phyloP scores from a whole-genome alignment of 2,797 vertebrate genomes.

The Diceros bicornis region DNA sequence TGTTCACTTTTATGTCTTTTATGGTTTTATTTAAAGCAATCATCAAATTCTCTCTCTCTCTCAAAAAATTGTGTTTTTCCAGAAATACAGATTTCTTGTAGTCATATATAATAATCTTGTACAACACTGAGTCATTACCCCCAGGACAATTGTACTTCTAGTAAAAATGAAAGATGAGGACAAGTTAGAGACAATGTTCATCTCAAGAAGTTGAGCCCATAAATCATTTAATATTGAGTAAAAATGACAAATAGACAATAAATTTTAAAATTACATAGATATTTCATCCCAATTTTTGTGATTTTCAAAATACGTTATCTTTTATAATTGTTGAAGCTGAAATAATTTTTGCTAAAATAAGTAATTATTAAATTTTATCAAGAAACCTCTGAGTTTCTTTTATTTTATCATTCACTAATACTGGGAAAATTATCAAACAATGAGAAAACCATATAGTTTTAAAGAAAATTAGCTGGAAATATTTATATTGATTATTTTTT shows the following conservation, averaged over 20 bases:
- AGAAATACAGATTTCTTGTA: not conserved
- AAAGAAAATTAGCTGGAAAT: not conserved
- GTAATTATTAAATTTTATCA: constrained; percentile 52
- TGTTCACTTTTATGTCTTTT: constrained; percentile 20
- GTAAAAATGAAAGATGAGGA: constrained; percentile 59
- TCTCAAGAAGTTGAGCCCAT: not conserved
- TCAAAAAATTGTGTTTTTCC: constrained; percentile 37
- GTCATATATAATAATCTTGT: not conserved
- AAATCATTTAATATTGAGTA: constrained; percentile 52
- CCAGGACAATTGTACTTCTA: not conserved
- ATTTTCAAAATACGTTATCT: not conserved
- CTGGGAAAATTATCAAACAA: not conserved
- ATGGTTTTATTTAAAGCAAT: constrained; percentile 24
- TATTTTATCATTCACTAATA: constrained; percentile 1
- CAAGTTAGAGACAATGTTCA: not conserved
- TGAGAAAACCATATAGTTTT: not conserved
- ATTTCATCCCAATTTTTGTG: constrained; percentile 15
- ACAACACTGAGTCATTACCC: constrained; percentile 1
- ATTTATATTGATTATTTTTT: not conserved
- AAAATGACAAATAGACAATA: not conserved
- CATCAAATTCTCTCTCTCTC: not conserved
- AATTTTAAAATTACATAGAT: not conserved
- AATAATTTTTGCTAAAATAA: not conserved
- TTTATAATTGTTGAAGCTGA: not conserved
- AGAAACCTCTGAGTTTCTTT: not conserved